Evolutionary conservation across 2,888 invertebrate genomes (phyloP), one percentile per base, ranked within the genome.

Genomic region (Oligia fasciuncula): DNA sequence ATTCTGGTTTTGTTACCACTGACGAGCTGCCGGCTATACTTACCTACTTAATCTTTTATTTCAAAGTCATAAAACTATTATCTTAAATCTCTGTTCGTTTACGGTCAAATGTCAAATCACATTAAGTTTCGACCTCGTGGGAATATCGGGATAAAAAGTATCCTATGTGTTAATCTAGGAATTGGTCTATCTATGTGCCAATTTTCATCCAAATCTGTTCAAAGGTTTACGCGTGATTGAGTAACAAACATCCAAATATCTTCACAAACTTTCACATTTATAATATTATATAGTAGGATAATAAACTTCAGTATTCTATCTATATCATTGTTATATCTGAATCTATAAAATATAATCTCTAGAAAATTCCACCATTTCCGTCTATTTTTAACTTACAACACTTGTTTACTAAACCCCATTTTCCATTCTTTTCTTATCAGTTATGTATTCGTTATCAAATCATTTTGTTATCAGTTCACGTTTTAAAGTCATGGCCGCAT

Each of bases 401-500:
- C 62, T 88, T 85, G 89, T 92, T 92, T 92, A 93, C 92, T 83
- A 90, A 90, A 90, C 86, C 88, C 69, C 46, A 74, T 82, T 85
- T 87, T 87, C 83, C 73, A 79, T 23, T 74, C 17, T 8, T 77
- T 75, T 68, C 46, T 88, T 91, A 92, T 92, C 90, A 79, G 77
- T 72, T 77, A 76, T 80, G 79, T 83, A 76, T 80, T 73, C 49
- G 82, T 88, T 90, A 89, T 89, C 90, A 76, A 80, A 84, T 74
- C 72, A 86, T 82, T 78, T 70, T 71, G 51, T 51, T 85, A 85
- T 87, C 90, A 87, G 87, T 88, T 83, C 92, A 92, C 91, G 90
- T 84, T 89, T 90, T 83, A 88, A 88, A 90, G 92, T 92, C 93
- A 93, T 89, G 92, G 92, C 85, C 91, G 73, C 81, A 62, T 79